phyloP scores from a whole-genome alignment of 1,140 invertebrate genomes.

The Neoseiulus cucumeris region DNA sequence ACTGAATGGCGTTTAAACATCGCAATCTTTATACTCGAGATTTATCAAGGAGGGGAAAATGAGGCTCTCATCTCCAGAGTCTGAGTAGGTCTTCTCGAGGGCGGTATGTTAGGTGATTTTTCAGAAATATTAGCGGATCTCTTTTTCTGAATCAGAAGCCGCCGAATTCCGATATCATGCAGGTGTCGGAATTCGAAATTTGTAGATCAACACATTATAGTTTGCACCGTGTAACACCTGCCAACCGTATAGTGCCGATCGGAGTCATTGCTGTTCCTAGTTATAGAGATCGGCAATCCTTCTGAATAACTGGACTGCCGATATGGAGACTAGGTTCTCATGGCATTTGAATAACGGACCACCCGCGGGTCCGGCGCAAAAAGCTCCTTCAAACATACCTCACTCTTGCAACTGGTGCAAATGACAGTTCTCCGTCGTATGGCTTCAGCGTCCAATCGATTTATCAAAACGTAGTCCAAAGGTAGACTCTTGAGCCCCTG shows the following conservation, averaged over 20 bases:
- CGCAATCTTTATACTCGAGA: neutral
- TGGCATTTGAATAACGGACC: neutral
- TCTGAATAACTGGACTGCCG: neutral
- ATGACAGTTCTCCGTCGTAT: slow-evolving; percentile 50
- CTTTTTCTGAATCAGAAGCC: too few relatives aligned
- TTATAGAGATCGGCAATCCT: neutral
- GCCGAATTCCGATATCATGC: too few relatives aligned
- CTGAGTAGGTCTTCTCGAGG: neutral
- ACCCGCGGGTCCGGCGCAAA: neutral
- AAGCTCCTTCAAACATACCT: neutral
- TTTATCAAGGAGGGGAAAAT: neutral
- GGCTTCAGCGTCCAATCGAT: slow-evolving; percentile 59
- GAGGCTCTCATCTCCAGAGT: neutral
- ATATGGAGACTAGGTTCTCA: slow-evolving; percentile 8
- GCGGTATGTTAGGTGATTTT: too few relatives aligned
- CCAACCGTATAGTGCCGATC: neutral
- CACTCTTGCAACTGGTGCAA: slow-evolving; percentile 64
- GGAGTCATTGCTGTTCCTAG: neutral
- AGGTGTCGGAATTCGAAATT: too few relatives aligned
- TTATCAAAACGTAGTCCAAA: slow-evolving; percentile 59
- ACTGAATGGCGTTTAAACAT: neutral
- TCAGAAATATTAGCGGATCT: too few relatives aligned
- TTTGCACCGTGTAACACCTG: neutral
- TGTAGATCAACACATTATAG: neutral
- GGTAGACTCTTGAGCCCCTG: slow-evolving; percentile 49